Evolutionary conservation across 2,888 invertebrate species (phyloP).

Genomic region (Hedya salicella): DNA sequence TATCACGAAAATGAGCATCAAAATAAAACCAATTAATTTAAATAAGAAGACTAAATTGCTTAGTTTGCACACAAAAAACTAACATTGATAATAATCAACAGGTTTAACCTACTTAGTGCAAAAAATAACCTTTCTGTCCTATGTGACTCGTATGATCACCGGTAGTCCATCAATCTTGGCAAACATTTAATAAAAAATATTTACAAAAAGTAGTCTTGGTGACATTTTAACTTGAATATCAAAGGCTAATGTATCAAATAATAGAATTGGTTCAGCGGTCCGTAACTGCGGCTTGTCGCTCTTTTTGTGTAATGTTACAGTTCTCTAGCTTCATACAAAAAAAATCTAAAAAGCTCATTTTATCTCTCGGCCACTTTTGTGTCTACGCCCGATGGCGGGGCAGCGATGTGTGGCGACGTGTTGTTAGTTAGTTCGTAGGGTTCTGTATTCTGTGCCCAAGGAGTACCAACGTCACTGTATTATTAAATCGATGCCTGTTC

Average conservation of each 20-base stretch:
- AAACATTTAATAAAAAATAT: slow-evolving; percentile 10
- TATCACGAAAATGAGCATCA: background rate
- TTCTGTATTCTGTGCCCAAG: no score
- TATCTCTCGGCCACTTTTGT: no score
- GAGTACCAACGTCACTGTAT: no score
- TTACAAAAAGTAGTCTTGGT: slow-evolving; percentile 18
- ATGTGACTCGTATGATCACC: background rate
- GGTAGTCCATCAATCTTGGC: slow-evolving; percentile 6
- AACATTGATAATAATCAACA: background rate
- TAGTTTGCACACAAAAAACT: slow-evolving; percentile 11
- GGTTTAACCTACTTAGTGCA: background rate
- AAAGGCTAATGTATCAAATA: background rate
- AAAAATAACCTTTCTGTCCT: slow-evolving; percentile 33
- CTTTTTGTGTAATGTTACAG: no score
- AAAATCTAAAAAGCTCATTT: no score
- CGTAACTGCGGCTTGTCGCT: no score
- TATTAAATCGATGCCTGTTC: no score
- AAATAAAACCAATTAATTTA: slow-evolving; percentile 1
- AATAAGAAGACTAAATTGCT: slow-evolving; percentile 6
- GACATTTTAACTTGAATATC: slow-evolving; percentile 28
- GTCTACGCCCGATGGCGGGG: no score
- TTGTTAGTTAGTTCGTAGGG: no score
- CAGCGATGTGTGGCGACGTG: no score
- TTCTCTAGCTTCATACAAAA: no score
- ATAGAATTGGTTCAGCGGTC: background rate